Percentiles rank a stretch among this genome's conserved stretches.
Evolutionary conservation across 1,140 invertebrate species (phyloP).

Genomic region (Acromyrmex heyeri): DNA sequence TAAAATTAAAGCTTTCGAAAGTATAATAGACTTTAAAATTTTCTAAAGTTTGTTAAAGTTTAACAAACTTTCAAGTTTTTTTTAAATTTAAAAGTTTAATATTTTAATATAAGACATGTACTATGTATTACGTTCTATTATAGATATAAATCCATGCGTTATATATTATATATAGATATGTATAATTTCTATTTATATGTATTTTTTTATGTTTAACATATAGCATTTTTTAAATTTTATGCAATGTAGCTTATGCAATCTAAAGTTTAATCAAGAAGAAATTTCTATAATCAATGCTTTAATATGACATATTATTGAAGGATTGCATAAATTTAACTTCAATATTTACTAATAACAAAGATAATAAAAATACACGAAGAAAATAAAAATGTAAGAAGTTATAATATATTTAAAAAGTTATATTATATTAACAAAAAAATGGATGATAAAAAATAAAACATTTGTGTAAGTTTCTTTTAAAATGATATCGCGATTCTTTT

Average conservation of each 20-base stretch:
- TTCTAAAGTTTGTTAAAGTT: neutral
- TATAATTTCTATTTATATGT: neutral
- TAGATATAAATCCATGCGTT: neutral
- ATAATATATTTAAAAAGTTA: neutral
- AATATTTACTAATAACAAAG: neutral
- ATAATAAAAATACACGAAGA: neutral
- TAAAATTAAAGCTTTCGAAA: slow-evolving; percentile 2
- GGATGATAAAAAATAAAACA: neutral
- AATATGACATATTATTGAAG: neutral
- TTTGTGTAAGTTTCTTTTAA: neutral
- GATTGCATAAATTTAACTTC: neutral
- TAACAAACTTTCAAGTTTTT: neutral
- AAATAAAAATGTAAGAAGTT: neutral
- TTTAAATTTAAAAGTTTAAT: neutral
- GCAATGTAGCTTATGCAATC: neutral
- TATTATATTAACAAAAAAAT: neutral
- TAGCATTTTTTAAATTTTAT: neutral
- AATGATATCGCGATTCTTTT: slow-evolving; percentile 1
- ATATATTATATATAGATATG: neutral
- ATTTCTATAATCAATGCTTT: neutral
- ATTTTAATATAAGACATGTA: neutral
- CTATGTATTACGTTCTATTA: neutral
- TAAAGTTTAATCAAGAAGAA: neutral
- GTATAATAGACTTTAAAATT: neutral
- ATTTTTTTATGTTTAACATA: neutral